Base-by-base conservation (phyloP, 2,888 invertebrate species). In the Drosophila suboccidentalis region DNA sequence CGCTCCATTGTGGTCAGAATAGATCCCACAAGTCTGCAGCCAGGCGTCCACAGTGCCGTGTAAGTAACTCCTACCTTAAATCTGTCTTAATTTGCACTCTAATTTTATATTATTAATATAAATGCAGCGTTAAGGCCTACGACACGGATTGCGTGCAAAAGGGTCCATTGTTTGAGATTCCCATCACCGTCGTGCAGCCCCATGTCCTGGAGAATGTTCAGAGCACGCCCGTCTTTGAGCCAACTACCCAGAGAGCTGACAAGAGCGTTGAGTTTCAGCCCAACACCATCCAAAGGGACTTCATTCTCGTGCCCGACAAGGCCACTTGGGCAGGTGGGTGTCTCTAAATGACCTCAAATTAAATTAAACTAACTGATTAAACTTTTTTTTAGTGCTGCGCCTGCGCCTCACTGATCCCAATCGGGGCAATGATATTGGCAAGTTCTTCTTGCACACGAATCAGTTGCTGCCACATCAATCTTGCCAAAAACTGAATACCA, bases 111-210 rank as follows among this genome's bases (percentile, higher is more conserved):
- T 3, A 9, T 17, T 3, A 19, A 4, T 3, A 2, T 17, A 15
- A 19, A 26, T 39, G 0, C 92, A 96, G 96, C 75, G 94, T 99
- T 70, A 94, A 95, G 90, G 99, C 97, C 0, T 98, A 95, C 93
- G 99, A 99, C 93, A 95, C 96, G 4, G 93, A 93, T 13, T 95
- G 96, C 91, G 93, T 96, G 32, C 95, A 95, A 53, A 97, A 98
- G 92, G 99, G 99, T 1, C 96, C 98, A 0, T 94, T 99, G 73
- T 98, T 99, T 93, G 95, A 96, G 89, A 94, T 99, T 75, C 97
- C 98, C 4, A 94, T 99, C 44, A 98, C 98, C 0, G 96, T 98
- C 73, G 94, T 98, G 26, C 96, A 96, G 90, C 97, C 98, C 3
- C 80, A 90, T 77, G 93, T 94, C 71, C 89, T 94, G 69, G 89